Conservation (phyloP, 2,888 invertebrate species). For the Pseudoips prasinana region DNA sequence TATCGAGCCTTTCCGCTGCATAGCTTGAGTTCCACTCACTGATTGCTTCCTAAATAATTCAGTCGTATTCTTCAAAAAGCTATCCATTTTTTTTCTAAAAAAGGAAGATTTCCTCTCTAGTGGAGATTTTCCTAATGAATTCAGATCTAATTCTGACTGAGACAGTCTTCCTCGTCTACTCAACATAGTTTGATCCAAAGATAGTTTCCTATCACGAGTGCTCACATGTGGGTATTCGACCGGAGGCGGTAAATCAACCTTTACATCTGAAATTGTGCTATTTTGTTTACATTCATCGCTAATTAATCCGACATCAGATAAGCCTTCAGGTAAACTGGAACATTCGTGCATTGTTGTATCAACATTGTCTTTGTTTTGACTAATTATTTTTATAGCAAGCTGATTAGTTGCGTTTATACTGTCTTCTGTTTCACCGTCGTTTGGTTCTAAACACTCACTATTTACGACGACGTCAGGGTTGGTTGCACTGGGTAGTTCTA, state of each 20-base stretch:
- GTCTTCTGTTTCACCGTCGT: conserved; percentile 16
- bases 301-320: conserved; percentile 23
- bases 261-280: conserved; percentile 12
- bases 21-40: conserved; percentile 36
- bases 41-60: conserved; percentile 68
- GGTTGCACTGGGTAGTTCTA: conserved; percentile 47
- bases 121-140: conserved; percentile 68
- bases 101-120: conserved; percentile 72
- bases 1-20: conserved; percentile 56
- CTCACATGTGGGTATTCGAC: conserved; percentile 27
- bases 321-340: conserved; percentile 32
- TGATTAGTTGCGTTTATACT: conserved; percentile 13
- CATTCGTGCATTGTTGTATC: conserved; percentile 26
- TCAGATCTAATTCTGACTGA: conserved; percentile 68
- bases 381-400: conserved; percentile 6
- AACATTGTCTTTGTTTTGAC: conserved; percentile 12
- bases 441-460: conserved; percentile 13
- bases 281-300: conserved; percentile 16
- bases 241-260: conserved; percentile 15
- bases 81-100: conserved; percentile 72
- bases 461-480: conserved; percentile 46
- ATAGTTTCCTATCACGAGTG: conserved; percentile 59
- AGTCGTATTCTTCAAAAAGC: conserved; percentile 69
- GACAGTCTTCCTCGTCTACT: conserved; percentile 58
- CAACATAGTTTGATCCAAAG: conserved; percentile 64